These are phyloP conservation scores for Lordiphosa fenestrarum DNA, from an alignment of 2,888 invertebrate species.

Conservation along the genomic window DNA sequence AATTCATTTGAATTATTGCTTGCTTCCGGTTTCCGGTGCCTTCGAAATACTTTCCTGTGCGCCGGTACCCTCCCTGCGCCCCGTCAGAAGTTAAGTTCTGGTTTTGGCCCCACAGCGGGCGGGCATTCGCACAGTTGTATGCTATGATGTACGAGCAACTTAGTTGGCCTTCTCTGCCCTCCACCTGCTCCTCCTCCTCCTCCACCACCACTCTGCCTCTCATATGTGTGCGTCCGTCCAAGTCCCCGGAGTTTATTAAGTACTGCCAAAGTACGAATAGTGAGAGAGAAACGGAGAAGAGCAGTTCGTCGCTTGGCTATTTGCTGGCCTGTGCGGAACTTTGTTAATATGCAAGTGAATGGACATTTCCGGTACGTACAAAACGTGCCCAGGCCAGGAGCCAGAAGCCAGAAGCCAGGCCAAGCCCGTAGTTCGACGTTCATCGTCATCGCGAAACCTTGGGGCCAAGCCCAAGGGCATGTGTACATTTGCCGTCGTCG, in stretches of 20 bases:
- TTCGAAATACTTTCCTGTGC: conserved; percentile 75
- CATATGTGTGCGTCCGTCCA: conserved; percentile 12
- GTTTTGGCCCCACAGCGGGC: conserved; percentile 35
- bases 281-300: conserved; percentile 10
- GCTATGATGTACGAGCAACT: conserved; percentile 64
- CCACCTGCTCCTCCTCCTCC: background rate
- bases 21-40: conserved; percentile 78
- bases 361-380: conserved; percentile 74
- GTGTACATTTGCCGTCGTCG: background rate
- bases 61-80: background rate
- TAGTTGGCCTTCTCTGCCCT: conserved; percentile 35
- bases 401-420: conserved; percentile 17
- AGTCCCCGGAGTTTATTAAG: conserved; percentile 67
- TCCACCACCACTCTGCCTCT: conserved; percentile 4
- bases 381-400: conserved; percentile 55
- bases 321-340: conserved; percentile 61
- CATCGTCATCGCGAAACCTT: conserved; percentile 14
- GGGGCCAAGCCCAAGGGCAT: conserved; percentile 14
- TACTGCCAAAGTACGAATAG: conserved; percentile 59
- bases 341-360: conserved; percentile 75
- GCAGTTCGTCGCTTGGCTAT: conserved; percentile 30
- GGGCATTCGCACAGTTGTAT: conserved; percentile 64
- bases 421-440: conserved; percentile 32
- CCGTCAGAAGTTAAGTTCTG: conserved; percentile 1
- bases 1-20: conserved; percentile 79